A percentile compares a stretch with the other conserved stretches of the same genome.
phyloP scores from a whole-genome alignment of 2,797 vertebrate genomes.

The Ataeniobius toweri region DNA sequence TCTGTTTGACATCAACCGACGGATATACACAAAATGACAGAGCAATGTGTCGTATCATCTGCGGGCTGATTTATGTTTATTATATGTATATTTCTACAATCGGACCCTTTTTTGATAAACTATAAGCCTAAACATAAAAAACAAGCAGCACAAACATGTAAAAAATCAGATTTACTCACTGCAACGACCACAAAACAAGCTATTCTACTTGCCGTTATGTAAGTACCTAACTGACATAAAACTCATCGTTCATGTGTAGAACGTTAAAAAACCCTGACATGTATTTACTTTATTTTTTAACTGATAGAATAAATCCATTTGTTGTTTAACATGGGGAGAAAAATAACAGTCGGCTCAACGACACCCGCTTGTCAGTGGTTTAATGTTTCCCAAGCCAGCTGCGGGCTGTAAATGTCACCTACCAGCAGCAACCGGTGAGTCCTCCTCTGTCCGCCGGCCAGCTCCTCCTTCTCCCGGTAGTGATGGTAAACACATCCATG shows the following conservation, averaged over 20 bases:
- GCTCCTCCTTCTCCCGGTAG: not conserved
- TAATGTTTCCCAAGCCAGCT: not conserved
- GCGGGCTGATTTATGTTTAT: not conserved
- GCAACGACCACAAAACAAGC: not conserved
- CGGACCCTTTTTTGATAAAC: not conserved
- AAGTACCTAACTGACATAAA: not conserved
- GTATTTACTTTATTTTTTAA: not conserved
- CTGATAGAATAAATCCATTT: not conserved
- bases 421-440: constrained; percentile 1
- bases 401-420: constrained; percentile 33
- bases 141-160: not conserved
- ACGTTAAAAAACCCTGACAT: not conserved
- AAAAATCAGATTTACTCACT: not conserved
- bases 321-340: not conserved
- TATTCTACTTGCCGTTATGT: not conserved
- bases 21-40: constrained; percentile 11
- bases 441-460: not conserved
- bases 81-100: not conserved
- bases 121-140: not conserved
- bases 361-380: not conserved
- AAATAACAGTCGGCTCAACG: not conserved
- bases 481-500: constrained; percentile 46
- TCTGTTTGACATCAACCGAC: constrained; percentile 21
- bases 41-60: not conserved
- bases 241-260: not conserved